These are phyloP conservation scores for Margarornis squamiger DNA, from an alignment of 2,797 vertebrate genomes.

Conservation along the genomic window DNA sequence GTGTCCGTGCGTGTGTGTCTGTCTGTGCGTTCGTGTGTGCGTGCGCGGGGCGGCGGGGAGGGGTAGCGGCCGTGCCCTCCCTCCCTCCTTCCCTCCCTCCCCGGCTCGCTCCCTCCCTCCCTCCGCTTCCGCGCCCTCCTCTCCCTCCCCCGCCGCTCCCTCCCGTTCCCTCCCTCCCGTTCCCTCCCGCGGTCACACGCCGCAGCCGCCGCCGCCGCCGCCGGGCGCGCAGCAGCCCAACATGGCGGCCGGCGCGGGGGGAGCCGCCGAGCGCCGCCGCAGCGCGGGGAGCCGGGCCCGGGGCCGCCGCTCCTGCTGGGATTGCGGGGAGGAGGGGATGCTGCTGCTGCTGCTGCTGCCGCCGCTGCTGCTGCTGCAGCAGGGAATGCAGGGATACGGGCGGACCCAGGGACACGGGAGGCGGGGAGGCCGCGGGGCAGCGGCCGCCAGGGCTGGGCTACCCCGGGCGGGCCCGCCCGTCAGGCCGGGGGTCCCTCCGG, in stretches of 20 bases:
- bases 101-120: conserved; percentile 26
- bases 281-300: background rate
- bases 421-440: background rate
- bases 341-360: conserved; percentile 30
- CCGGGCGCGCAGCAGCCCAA: conserved; percentile 52
- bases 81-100: background rate
- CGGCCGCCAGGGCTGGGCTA: background rate
- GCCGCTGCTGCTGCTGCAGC: conserved; percentile 53
- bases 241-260: conserved; percentile 66
- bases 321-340: conserved; percentile 30
- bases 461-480: background rate
- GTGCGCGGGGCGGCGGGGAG: background rate
- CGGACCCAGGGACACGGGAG: conserved; percentile 26
- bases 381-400: conserved; percentile 74
- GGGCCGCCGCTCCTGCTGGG: conserved; percentile 47
- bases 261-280: conserved; percentile 17
- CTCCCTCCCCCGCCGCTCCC: conserved; percentile 37
- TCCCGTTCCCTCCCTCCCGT: conserved; percentile 4
- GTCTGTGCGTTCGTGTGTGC: background rate
- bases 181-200: conserved; percentile 10
- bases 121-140: conserved; percentile 54
- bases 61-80: conserved; percentile 41
- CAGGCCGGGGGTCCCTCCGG: background rate
- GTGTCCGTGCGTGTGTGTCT: background rate
- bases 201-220: background rate